Base-by-base conservation (phyloP, 2,113 vertebrate genomes). In the Lutjanus erythropterus region DNA sequence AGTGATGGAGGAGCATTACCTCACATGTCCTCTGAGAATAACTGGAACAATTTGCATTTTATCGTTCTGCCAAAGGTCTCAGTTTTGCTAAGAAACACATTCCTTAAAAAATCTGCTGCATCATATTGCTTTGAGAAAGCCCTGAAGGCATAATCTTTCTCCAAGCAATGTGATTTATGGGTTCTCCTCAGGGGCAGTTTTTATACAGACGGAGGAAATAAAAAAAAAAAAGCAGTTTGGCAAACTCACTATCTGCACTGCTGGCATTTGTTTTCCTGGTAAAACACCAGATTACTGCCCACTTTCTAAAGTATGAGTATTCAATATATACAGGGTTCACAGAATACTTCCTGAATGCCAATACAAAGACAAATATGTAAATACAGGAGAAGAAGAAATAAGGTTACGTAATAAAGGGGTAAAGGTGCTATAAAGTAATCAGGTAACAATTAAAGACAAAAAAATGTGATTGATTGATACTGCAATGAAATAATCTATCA, bases 81-180 rank as follows among this genome's bases (percentile, higher is more conserved):
- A 70, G 16, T 50, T 56, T 71, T 21, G 44, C 37, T 71, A 42
- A 66, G 31, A 71, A 60, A 66, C 14, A 47, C 2, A 37, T 41
- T 61, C 53, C 25, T 46, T 60, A 37, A 55, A 58, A 46, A 35
- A 64, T 58, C 71, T 25, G 58, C 75, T 64, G 56, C 49, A 76
- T 83, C 71, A 59, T 56, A 52, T 61, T 69, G 75, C 61, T 69
- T 44, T 58, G 74, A 76, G 79, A 71, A 64, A 0, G 16, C 46
- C 82, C 66, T 6, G 41, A 69, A 65, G 69, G 50, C 56, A 29
- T 6, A 73, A 56, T 78, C 46, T 60, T 42, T 75, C 25, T 66
- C 31, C 42, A 62, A 56, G 47, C 56, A 71, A 21, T 23, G 18
- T 47, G 86, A 85, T 79, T 75, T 66, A 68, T 70, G 37, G 23